Evolutionary conservation across 2,888 invertebrate genomes (phyloP), one percentile per base, ranked within the genome.

Genomic region (Amblyjoppa proteus): DNA sequence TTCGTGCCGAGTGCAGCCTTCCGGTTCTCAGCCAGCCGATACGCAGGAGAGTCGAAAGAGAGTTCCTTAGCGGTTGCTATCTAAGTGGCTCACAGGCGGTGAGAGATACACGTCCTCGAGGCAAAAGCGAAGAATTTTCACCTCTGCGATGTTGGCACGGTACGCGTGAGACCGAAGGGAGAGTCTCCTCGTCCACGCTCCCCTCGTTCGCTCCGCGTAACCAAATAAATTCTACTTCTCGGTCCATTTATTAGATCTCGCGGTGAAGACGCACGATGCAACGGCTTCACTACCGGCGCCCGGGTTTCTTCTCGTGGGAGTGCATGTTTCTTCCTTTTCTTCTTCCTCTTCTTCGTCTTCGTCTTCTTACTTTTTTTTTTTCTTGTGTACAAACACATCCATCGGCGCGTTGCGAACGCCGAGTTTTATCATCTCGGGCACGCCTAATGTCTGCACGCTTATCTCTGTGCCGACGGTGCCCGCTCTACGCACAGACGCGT

Each of bases 151-250:
- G 66, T 66, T 76, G 16, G 31, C 75, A 64, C 51, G 31, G 64
- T n/a, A 51, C 64, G 49, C 75, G 75, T 76, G 75, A 76, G 75
- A 66, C 51, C 20, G 49, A 45, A n/a, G 28, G 41, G 45, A 45
- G 45, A 5, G 13, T n/a, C 5, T 11, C 41, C 3, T 58, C 58
- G 25, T 56, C 58, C 34, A 11, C 49, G 31, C 28, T 64, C 31
- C 49, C 34, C 64, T 5, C 25, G 64, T 66, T 76, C 75, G 64
- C 75, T 76, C 38, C 75, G 51, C 64, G 75, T 25, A 66, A 66
- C 75, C 51, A 51, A 76, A 76, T 66, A 66, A 76, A 76, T 76
- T 76, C 51, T 38, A 49, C n/a, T 64, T 64, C 75, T 66, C 66
- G 75, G 51, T 20, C 66, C 66, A 76, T 76, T 51, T 66, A 51